phyloP scores from a whole-genome alignment of 2,113 vertebrate species.

The Equus przewalskii region DNA sequence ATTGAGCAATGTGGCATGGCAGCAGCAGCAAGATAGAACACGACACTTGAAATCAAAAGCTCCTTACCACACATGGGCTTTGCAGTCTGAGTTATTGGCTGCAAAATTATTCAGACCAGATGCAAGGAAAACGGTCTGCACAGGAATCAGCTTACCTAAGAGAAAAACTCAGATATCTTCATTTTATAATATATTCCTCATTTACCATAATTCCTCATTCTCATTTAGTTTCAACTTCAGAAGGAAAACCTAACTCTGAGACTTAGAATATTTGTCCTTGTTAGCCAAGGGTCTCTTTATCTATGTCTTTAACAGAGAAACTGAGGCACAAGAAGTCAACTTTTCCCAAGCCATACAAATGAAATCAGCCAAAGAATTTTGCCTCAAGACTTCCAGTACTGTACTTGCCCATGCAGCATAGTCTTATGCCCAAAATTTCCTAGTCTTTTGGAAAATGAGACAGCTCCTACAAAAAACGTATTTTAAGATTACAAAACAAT shows the following conservation, averaged over 20 bases:
- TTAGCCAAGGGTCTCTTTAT: neutral
- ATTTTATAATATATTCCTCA: neutral
- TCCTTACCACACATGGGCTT: neutral
- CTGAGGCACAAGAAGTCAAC: neutral
- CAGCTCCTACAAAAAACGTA: neutral
- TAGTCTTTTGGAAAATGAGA: slow-evolving; percentile 53
- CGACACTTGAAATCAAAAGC: slow-evolving; percentile 1
- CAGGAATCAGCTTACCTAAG: neutral
- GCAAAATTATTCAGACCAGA: neutral
- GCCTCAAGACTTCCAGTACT: neutral
- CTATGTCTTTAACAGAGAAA: slow-evolving; percentile 8
- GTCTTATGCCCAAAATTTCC: neutral
- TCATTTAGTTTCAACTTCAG: neutral
- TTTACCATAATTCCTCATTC: neutral
- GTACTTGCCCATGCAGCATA: slow-evolving; percentile 1
- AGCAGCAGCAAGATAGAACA: neutral
- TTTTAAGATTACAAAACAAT: neutral
- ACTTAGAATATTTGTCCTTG: neutral
- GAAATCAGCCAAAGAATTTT: neutral
- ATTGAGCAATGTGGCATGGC: neutral
- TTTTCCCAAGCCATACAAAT: neutral
- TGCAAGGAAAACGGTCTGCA: neutral
- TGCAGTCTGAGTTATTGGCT: neutral
- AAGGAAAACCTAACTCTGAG: slow-evolving; percentile 16
- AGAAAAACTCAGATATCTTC: neutral